A percentile compares a stretch with the other conserved stretches of the same genome.
Conservation (phyloP, 2,797 vertebrate species). For the Emydoidea blandingii region DNA sequence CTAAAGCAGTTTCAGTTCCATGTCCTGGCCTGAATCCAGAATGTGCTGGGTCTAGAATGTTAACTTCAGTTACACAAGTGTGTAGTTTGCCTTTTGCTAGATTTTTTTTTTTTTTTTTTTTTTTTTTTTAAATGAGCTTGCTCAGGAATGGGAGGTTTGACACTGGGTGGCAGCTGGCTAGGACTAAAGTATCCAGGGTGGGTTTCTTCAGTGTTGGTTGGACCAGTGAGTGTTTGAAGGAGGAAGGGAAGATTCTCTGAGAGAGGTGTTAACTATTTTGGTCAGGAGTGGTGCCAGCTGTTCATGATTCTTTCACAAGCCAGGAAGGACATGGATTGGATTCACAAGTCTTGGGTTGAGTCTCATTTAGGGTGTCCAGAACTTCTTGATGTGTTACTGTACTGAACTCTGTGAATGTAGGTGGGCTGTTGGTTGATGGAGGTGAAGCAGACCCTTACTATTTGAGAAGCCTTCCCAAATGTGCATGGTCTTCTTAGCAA, state of each 20-base stretch:
- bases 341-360: not conserved
- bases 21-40: not conserved
- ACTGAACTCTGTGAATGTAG: not conserved
- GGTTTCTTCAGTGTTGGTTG: not conserved
- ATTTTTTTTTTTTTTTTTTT: too few relatives aligned
- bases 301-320: not conserved
- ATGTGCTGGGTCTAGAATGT: not conserved
- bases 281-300: not conserved
- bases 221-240: not conserved
- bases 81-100: not conserved
- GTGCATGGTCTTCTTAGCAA: not conserved
- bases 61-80: not conserved
- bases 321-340: not conserved
- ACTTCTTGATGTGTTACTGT: not conserved
- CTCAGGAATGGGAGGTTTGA: not conserved
- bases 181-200: not conserved
- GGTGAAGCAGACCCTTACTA: not conserved
- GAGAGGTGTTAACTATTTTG: not conserved
- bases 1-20: not conserved
- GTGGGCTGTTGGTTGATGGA: not conserved
- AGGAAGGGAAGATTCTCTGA: not conserved
- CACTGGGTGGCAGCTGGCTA: not conserved
- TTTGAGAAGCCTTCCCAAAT: not conserved
- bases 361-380: not conserved
- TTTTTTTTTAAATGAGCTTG: not conserved